phyloP scores from a whole-genome alignment of 2,888 invertebrate species.

The Apodemia zela region DNA sequence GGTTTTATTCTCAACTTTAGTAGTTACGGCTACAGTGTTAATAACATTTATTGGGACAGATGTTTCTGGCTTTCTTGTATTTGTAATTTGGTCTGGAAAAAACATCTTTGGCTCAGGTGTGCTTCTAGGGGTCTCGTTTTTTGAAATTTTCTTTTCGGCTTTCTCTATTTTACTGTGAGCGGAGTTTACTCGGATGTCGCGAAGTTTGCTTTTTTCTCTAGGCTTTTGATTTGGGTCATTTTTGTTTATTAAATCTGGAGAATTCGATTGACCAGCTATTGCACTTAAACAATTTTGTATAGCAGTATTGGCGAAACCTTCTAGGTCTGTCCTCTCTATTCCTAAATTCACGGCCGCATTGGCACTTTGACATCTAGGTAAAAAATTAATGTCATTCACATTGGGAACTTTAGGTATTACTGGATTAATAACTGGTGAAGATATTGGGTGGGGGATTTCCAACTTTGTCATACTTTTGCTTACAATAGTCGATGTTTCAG shows the following conservation, averaged over 20 bases:
- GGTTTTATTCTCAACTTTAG: conserved; percentile 60
- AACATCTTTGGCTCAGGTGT: conserved; percentile 71
- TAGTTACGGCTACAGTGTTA: conserved; percentile 56
- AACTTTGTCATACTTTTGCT: conserved; percentile 64
- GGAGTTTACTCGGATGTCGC: conserved; percentile 73
- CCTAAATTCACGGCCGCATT: conserved; percentile 65
- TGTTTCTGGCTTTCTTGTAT: conserved; percentile 65
- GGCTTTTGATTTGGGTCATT: conserved; percentile 60
- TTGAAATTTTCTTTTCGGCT: conserved; percentile 61
- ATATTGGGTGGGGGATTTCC: conserved; percentile 73
- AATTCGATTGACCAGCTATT: conserved; percentile 54
- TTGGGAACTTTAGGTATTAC: conserved; percentile 70
- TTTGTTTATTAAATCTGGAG: conserved; percentile 47
- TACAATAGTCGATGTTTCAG: conserved; percentile 55
- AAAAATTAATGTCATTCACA: conserved; percentile 62
- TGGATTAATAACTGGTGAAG: conserved; percentile 71
- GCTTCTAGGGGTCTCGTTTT: conserved; percentile 61
- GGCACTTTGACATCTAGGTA: conserved; percentile 72
- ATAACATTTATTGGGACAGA: conserved; percentile 73
- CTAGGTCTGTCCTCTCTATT: conserved; percentile 61
- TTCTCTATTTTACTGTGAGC: conserved; percentile 72
- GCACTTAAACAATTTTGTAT: conserved; percentile 57
- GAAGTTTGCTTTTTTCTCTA: conserved; percentile 67
- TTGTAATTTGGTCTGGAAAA: conserved; percentile 64
- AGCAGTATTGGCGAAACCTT: conserved; percentile 49